Percentiles rank a stretch among this genome's conserved stretches.
phyloP scores from a whole-genome alignment of 2,888 invertebrate species.

The Leucophora obtusa region DNA sequence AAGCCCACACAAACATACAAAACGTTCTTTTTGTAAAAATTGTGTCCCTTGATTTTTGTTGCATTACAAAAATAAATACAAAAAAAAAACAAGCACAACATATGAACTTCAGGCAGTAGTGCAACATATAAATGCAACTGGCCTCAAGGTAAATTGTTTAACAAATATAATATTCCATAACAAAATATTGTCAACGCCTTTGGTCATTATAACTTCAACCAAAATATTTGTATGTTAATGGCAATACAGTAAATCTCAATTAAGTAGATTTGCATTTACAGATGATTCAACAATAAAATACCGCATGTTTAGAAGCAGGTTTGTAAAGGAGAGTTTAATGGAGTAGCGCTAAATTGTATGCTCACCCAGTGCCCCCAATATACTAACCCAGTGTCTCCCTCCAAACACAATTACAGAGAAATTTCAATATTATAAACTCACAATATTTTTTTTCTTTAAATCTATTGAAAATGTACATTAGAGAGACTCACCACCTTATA shows the following conservation, averaged over 20 bases:
- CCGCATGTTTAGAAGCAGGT: too few species aligned
- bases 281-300: too few species aligned
- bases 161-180: slow-evolving; percentile 49
- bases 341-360: too few species aligned
- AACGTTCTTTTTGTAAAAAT: neutral
- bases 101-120: neutral
- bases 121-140: slow-evolving; percentile 1
- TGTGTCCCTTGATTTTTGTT: neutral
- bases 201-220: slow-evolving; percentile 56
- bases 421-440: too few species aligned
- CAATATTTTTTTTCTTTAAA: too few species aligned
- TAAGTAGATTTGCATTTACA: neutral
- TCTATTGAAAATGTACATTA: too few species aligned
- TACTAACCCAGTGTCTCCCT: too few species aligned
- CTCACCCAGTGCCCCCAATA: too few species aligned
- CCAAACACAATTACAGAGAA: too few species aligned
- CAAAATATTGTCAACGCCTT: slow-evolving; percentile 62
- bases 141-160: neutral
- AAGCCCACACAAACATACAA: neutral
- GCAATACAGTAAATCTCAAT: neutral
- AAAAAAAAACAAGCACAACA: neutral
- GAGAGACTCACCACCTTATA: too few species aligned
- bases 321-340: too few species aligned
- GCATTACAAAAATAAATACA: neutral
- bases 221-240: slow-evolving; percentile 16